Evolutionary conservation across 2,888 invertebrate species (phyloP).

Genomic region (Nymphalis c-album): DNA sequence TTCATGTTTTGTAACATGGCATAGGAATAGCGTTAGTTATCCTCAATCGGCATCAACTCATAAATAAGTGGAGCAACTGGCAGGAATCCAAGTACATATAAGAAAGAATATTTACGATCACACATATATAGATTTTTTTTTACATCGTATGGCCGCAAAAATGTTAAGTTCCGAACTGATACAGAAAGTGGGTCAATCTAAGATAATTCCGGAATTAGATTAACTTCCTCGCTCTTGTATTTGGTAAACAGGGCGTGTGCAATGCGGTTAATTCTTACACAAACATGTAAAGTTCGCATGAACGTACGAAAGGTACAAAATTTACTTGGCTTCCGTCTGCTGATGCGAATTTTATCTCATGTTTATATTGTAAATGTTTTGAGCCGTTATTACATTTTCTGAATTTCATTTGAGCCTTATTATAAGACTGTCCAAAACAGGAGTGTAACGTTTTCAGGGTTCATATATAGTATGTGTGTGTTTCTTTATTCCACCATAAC

Average conservation of each 20-base stretch:
- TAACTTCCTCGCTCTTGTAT: conserved; percentile 24
- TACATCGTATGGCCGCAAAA: conserved; percentile 23
- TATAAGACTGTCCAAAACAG: too few relatives aligned
- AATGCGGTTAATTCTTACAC: conserved; percentile 19
- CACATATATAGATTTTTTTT: conserved; percentile 26
- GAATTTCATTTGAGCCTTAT: too few relatives aligned
- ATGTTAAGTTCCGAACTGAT: conserved; percentile 23
- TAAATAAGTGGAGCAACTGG: conserved; percentile 37
- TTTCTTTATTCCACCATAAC: too few relatives aligned
- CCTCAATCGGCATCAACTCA: conserved; percentile 30
- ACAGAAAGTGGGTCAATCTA: conserved; percentile 32
- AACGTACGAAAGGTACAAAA: background rate
- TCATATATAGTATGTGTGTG: too few relatives aligned
- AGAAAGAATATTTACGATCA: conserved; percentile 36
- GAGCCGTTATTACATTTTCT: background rate
- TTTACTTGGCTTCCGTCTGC: background rate
- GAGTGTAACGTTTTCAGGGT: too few relatives aligned
- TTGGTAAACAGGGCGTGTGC: conserved; percentile 22
- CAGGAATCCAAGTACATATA: conserved; percentile 34
- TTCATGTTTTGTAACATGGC: conserved; percentile 7
- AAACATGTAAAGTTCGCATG: conserved; percentile 16
- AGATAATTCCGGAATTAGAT: conserved; percentile 30
- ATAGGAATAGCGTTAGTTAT: conserved; percentile 23
- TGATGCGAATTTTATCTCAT: conserved; percentile 7
- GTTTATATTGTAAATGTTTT: background rate